These are phyloP conservation scores for Limenitis camilla DNA, from an alignment of 2,888 invertebrate species.

Conservation along the genomic window DNA sequence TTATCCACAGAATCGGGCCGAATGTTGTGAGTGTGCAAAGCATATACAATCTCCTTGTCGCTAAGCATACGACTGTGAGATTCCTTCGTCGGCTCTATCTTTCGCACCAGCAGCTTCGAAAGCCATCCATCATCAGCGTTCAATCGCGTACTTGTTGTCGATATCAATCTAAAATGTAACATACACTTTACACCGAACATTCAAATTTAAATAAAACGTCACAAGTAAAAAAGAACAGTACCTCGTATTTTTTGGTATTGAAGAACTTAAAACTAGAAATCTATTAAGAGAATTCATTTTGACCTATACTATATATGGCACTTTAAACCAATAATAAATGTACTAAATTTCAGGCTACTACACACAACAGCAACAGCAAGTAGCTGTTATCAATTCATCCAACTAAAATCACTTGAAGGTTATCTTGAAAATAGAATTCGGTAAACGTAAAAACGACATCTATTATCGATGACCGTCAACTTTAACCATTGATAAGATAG, in stretches of 20 bases:
- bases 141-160: slow-evolving; percentile 49
- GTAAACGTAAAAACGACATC: slow-evolving; percentile 49
- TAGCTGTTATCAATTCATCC: slow-evolving; percentile 62
- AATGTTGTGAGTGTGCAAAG: slow-evolving; percentile 95
- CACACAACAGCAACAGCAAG: too few species aligned
- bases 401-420: slow-evolving; percentile 72
- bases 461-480: slow-evolving; percentile 38
- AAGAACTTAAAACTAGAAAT: slow-evolving; percentile 46
- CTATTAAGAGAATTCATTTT: slow-evolving; percentile 62
- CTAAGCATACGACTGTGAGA: slow-evolving; percentile 97
- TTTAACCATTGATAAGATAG: slow-evolving; percentile 24
- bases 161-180: slow-evolving; percentile 51
- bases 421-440: slow-evolving; percentile 64
- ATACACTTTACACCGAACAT: slow-evolving; percentile 27
- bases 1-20: slow-evolving; percentile 90
- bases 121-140: slow-evolving; percentile 85
- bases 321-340: slow-evolving; percentile 6
- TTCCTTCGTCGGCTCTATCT: slow-evolving; percentile 95
- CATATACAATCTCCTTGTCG: slow-evolving; percentile 96
- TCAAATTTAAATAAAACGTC: slow-evolving; percentile 36
- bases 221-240: slow-evolving; percentile 29
- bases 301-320: slow-evolving; percentile 1
- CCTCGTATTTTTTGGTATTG: slow-evolving; percentile 59
- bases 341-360: slow-evolving; percentile 31
- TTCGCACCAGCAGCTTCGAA: slow-evolving; percentile 89